These are phyloP conservation scores for Drosophila micromelanica DNA, from an alignment of 1,140 invertebrate species.

Conservation along the genomic window DNA sequence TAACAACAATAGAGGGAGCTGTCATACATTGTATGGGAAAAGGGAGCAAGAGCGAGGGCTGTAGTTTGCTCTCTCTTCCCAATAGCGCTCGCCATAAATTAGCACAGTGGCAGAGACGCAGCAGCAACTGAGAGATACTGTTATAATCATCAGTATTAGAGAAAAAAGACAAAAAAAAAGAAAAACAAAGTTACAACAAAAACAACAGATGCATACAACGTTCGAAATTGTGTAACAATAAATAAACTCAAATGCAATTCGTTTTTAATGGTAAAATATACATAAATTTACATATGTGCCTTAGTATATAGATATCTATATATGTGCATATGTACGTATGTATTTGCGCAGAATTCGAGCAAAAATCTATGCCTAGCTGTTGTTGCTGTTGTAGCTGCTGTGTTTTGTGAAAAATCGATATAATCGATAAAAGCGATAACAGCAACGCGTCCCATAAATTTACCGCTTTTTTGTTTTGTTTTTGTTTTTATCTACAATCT, in stretches of 20 bases:
- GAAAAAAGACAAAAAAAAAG: constrained; percentile 23
- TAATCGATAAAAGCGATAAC: constrained; percentile 70
- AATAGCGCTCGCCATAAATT: constrained; percentile 50
- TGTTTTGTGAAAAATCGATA: constrained; percentile 62
- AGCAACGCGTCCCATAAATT: constrained; percentile 37
- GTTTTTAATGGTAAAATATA: constrained; percentile 28
- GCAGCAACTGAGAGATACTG: constrained; percentile 51
- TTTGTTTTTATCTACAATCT: constrained; percentile 50
- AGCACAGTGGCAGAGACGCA: constrained; percentile 49
- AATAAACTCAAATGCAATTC: constrained; percentile 27
- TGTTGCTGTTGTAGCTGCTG: constrained; percentile 16
- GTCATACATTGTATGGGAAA: constrained; percentile 53
- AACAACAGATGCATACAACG: constrained; percentile 27
- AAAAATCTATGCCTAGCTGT: constrained; percentile 13
- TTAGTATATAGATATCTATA: constrained; percentile 3
- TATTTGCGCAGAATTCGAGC: constrained; percentile 10
- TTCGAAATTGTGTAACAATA: constrained; percentile 68
- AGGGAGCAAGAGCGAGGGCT: constrained; percentile 45
- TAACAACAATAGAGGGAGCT: constrained; percentile 50
- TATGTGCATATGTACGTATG: not conserved
- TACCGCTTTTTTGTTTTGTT: constrained; percentile 46
- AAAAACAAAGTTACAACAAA: constrained; percentile 32
- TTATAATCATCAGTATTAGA: constrained; percentile 60
- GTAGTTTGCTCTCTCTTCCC: constrained; percentile 16
- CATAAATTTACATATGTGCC: constrained; percentile 18